Evolutionary conservation across 2,888 invertebrate species (phyloP).

Genomic region (Neoaliturus tenellus): DNA sequence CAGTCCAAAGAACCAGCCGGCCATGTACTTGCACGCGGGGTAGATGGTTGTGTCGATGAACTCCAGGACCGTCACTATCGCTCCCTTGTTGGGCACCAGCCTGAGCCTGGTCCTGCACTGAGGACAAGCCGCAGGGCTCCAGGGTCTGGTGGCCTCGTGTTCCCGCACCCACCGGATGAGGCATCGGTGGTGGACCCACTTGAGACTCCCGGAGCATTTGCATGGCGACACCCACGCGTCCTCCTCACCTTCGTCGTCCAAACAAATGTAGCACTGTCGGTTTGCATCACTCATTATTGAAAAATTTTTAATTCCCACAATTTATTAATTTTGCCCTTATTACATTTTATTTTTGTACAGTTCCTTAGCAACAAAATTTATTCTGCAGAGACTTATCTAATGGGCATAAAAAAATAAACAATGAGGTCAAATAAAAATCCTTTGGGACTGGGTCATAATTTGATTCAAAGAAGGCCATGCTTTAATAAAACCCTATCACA

Average conservation of each 20-base stretch:
- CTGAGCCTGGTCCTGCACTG: background rate
- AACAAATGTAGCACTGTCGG: background rate
- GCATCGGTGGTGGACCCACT: background rate
- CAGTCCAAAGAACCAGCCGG: background rate
- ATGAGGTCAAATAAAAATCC: no score
- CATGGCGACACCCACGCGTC: background rate
- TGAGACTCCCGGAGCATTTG: background rate
- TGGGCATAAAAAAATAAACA: no score
- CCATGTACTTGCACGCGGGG: background rate
- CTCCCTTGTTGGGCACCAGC: background rate
- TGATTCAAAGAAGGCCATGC: no score
- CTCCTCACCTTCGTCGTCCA: background rate
- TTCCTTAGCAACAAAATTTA: no score
- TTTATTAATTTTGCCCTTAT: no score
- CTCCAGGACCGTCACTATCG: background rate
- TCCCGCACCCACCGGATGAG: slow-evolving; percentile 3
- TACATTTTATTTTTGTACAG: no score
- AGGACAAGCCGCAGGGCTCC: background rate
- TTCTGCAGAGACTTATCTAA: no score
- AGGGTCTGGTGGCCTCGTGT: background rate
- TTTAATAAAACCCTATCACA: no score
- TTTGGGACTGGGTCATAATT: no score
- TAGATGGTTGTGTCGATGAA: background rate
- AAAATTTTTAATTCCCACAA: no score
- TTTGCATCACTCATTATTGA: background rate